Conservation (phyloP, 2,113 vertebrate species). For the Rhea pennata region DNA sequence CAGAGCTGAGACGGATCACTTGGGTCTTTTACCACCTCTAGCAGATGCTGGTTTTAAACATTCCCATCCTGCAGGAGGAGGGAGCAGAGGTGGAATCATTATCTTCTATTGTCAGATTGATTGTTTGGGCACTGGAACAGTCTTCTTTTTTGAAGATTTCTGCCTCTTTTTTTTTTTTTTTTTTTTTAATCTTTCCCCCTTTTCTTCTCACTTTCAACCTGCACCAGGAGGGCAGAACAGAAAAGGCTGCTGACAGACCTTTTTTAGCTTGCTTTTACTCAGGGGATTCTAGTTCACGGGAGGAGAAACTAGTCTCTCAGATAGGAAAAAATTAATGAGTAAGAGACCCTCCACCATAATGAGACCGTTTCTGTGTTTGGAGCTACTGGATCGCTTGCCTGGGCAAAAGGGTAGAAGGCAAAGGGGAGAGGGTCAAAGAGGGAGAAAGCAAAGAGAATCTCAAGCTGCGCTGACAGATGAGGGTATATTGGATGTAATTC, state of each 20-base stretch:
- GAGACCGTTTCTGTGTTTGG: not conserved
- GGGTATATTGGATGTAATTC: not conserved
- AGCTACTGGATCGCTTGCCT: not conserved
- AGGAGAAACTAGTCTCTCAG: not conserved
- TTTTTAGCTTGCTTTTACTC: conserved; percentile 39
- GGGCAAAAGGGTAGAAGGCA: not conserved
- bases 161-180: not conserved
- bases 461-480: not conserved
- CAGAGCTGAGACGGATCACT: not conserved
- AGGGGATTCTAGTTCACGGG: not conserved
- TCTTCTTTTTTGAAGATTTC: not conserved
- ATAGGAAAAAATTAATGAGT: not conserved
- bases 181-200: not conserved
- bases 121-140: conserved; percentile 30
- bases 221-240: conserved; percentile 43
- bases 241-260: conserved; percentile 32
- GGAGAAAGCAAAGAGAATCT: not conserved
- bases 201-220: conserved; percentile 38
- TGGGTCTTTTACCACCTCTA: not conserved
- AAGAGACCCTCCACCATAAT: not conserved
- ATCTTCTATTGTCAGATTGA: not conserved
- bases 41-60: not conserved
- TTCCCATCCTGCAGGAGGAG: not conserved
- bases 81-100: not conserved
- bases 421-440: not conserved